Evolutionary conservation across 2,888 invertebrate species (phyloP).

Genomic region (Eurytoma californica): DNA sequence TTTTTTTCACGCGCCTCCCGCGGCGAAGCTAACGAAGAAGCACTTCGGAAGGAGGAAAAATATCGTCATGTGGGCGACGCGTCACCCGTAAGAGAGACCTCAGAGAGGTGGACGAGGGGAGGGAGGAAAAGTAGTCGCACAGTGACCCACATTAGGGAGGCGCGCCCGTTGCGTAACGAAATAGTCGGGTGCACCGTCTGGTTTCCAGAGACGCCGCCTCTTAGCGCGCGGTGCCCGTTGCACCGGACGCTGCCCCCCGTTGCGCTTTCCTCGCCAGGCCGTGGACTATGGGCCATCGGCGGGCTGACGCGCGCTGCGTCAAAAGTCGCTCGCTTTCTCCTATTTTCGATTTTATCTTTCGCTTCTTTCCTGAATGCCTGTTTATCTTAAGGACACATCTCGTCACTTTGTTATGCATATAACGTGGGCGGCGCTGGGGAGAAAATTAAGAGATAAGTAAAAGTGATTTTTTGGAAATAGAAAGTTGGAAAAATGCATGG

Average conservation of each 20-base stretch:
- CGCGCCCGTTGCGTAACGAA: slow-evolving; percentile 24
- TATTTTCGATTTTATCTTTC: not conserved
- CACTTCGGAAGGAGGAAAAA: not conserved
- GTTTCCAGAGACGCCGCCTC: not conserved
- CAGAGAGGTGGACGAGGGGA: not conserved
- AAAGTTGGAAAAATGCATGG: too few relatives aligned
- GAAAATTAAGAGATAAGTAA: not conserved
- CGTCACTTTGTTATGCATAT: not conserved
- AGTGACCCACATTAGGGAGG: slow-evolving; percentile 33
- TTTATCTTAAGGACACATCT: not conserved
- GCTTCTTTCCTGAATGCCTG: not conserved
- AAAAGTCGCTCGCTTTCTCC: slow-evolving; percentile 1
- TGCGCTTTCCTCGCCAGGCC: not conserved
- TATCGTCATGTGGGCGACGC: not conserved
- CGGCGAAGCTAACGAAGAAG: not conserved
- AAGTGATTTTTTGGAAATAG: too few relatives aligned
- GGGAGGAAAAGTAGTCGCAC: not conserved
- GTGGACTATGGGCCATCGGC: slow-evolving; percentile 14
- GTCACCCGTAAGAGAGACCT: not conserved
- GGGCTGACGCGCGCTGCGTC: not conserved
- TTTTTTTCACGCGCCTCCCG: not conserved
- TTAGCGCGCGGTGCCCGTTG: not conserved
- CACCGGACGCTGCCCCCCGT: slow-evolving; percentile 6
- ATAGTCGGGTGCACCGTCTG: not conserved
- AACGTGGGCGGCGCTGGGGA: not conserved